phyloP scores from a whole-genome alignment of 30 jellyfish, hydroid and myxozoan species.

The Aurelia sp. region DNA sequence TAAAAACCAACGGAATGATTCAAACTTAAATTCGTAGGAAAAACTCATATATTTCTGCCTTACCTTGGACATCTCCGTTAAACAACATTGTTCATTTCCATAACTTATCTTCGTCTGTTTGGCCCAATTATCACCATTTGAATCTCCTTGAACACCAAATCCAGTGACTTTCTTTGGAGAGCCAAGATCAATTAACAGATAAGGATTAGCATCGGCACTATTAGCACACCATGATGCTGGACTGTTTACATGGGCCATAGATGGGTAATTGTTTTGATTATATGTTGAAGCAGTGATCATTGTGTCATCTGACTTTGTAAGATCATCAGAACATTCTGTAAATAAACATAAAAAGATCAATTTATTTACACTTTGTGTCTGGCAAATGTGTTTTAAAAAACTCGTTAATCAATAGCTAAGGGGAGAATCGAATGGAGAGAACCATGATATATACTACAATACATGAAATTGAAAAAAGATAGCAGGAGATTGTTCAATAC shows the following conservation, averaged over 20 bases:
- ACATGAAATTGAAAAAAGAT: no score
- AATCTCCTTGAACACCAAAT: slow-evolving; percentile 66
- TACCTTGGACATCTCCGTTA: neutral
- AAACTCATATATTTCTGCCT: neutral
- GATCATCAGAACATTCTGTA: slow-evolving; percentile 60
- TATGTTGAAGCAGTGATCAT: slow-evolving; percentile 50
- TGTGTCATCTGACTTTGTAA: slow-evolving; percentile 8
- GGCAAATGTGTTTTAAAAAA: no score
- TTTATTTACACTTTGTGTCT: no score
- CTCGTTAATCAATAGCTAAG: no score
- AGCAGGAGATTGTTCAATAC: no score
- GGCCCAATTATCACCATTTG: slow-evolving; percentile 57
- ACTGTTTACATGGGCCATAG: neutral
- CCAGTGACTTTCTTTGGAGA: slow-evolving; percentile 44
- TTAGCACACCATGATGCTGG: slow-evolving; percentile 38
- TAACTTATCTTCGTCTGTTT: slow-evolving; percentile 26
- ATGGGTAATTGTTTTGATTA: neutral
- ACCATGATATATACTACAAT: no score
- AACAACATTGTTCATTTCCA: slow-evolving; percentile 23
- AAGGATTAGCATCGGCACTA: slow-evolving; percentile 17
- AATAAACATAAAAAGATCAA: neutral
- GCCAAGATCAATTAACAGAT: slow-evolving; percentile 17
- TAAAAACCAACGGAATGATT: no score
- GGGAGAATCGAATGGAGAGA: no score
- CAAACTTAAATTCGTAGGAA: no score